A percentile compares a stretch with the other conserved stretches of the same genome.
Evolutionary conservation across 2,113 vertebrate genomes (phyloP).

Genomic region (Paralichthys olivaceus): DNA sequence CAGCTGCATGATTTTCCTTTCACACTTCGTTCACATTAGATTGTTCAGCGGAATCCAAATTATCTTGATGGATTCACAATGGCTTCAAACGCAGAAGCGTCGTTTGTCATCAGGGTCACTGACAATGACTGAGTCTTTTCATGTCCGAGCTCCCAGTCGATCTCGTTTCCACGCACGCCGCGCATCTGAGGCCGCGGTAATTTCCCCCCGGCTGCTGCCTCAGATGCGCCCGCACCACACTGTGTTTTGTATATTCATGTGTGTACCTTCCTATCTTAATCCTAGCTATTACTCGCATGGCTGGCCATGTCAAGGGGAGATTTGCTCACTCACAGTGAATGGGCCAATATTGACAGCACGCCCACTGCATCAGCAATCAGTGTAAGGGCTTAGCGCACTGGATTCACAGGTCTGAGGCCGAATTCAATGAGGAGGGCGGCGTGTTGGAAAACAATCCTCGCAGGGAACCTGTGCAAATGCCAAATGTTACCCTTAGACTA

Average conservation of each 20-base stretch:
- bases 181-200: slow-evolving; percentile 57
- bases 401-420: slow-evolving; percentile 49
- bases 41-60: slow-evolving; percentile 39
- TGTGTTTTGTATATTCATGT: slow-evolving; percentile 80
- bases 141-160: slow-evolving; percentile 56
- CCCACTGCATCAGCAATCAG: slow-evolving; percentile 75
- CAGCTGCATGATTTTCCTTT: slow-evolving; percentile 4
- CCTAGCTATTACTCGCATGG: slow-evolving; percentile 81
- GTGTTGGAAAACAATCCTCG: slow-evolving; percentile 64
- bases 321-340: slow-evolving; percentile 78
- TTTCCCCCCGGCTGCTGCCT: slow-evolving; percentile 56
- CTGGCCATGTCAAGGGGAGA: slow-evolving; percentile 78
- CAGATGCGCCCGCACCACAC: slow-evolving; percentile 42
- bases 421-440: slow-evolving; percentile 49
- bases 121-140: slow-evolving; percentile 60
- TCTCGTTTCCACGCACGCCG: slow-evolving; percentile 45
- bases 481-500: slow-evolving; percentile 50
- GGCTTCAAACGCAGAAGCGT: slow-evolving; percentile 35
- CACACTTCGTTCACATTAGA: background rate
- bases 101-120: slow-evolving; percentile 50
- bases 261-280: slow-evolving; percentile 82
- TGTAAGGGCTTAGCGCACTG: slow-evolving; percentile 64
- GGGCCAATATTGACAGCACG: slow-evolving; percentile 81
- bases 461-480: slow-evolving; percentile 67
- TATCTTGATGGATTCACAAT: slow-evolving; percentile 43